Evolutionary conservation across 2,888 invertebrate genomes (phyloP).

Genomic region (Rotaria magnacalcarata): DNA sequence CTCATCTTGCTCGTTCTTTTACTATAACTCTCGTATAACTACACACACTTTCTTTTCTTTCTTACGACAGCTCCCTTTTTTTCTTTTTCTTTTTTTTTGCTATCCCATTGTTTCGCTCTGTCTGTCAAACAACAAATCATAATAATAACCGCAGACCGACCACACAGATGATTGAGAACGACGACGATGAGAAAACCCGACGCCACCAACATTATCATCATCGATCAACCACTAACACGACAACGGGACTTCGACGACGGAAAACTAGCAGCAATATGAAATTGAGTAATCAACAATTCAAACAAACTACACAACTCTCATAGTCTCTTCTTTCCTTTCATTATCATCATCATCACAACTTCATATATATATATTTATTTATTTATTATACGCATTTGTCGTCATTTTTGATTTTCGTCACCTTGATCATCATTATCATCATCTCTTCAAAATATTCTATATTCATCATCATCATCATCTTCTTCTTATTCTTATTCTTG

Average conservation of each 20-base stretch:
- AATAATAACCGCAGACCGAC: slow-evolving; percentile 24
- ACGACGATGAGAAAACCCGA: slow-evolving; percentile 26
- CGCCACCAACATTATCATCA: slow-evolving; percentile 14
- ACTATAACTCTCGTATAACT: not conserved
- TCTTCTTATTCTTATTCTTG: not conserved
- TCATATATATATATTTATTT: not conserved
- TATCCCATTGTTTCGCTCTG: not conserved
- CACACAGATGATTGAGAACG: slow-evolving; percentile 22
- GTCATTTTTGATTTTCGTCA: not conserved
- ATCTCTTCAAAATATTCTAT: not conserved
- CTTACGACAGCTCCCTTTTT: not conserved
- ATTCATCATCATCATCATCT: not conserved
- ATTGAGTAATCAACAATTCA: slow-evolving; percentile 29
- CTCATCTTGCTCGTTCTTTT: slow-evolving; percentile 8
- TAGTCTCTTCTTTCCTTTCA: not conserved
- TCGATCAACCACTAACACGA: slow-evolving; percentile 20
- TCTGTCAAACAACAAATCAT: slow-evolving; percentile 20
- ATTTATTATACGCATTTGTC: not conserved
- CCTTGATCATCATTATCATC: not conserved
- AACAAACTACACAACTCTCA: not conserved
- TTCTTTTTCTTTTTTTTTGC: not conserved
- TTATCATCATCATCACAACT: not conserved
- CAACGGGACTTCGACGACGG: not conserved
- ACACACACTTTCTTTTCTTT: slow-evolving; percentile 7
- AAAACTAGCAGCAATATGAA: not conserved